These are phyloP conservation scores for Cecropterus lyciades DNA, from an alignment of 1,140 invertebrate species.

Conservation along the genomic window DNA sequence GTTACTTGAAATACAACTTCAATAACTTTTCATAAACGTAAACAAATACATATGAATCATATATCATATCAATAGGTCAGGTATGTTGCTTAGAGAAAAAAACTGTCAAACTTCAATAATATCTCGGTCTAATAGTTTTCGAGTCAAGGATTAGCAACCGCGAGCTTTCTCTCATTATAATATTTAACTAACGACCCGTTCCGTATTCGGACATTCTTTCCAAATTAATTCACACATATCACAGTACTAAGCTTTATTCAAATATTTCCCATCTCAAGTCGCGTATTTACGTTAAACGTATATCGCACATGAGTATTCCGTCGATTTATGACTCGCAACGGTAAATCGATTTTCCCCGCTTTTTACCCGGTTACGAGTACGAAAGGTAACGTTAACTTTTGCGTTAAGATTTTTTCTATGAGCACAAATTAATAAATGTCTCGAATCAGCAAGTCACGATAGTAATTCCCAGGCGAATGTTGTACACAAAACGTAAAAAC, in stretches of 20 bases:
- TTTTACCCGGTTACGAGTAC: constrained; percentile 20
- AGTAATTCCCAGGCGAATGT: constrained; percentile 52
- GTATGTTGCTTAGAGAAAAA: constrained; percentile 4
- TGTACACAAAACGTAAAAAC: constrained; percentile 57
- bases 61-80: not conserved
- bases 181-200: constrained; percentile 24
- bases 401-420: constrained; percentile 22
- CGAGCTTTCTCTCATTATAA: constrained; percentile 32
- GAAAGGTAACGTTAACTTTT: constrained; percentile 29
- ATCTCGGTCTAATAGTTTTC: constrained; percentile 32
- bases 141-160: constrained; percentile 25
- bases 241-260: not conserved
- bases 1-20: not conserved
- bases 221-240: constrained; percentile 22
- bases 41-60: not conserved
- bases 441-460: constrained; percentile 56
- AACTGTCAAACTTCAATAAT: constrained; percentile 15
- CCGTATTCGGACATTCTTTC: constrained; percentile 23
- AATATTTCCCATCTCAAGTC: not conserved
- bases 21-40: not conserved
- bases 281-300: constrained; percentile 14
- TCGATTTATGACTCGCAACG: constrained; percentile 27
- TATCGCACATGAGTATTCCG: not conserved
- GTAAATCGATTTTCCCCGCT: constrained; percentile 32
- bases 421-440: constrained; percentile 39